Evolutionary conservation across 2,797 vertebrate genomes (phyloP).

Genomic region (Semaprochilodus insignis): DNA sequence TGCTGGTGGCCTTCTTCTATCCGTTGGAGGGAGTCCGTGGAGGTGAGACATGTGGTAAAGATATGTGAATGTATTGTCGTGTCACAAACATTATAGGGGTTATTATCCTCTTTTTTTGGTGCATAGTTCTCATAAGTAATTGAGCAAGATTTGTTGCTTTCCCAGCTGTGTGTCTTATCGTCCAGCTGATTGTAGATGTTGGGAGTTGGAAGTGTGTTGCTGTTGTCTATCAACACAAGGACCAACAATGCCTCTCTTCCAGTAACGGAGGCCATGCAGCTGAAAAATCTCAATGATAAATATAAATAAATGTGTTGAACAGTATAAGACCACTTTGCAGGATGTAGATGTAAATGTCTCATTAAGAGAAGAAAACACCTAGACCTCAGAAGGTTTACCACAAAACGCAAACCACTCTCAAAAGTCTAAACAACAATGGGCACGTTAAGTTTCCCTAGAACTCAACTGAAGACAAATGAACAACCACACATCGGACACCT

Average conservation of each 20-base stretch:
- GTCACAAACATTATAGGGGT: background rate
- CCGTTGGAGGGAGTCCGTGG: conserved; percentile 90
- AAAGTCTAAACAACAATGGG: background rate
- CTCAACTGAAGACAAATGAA: too few relatives aligned
- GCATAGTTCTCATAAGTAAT: background rate
- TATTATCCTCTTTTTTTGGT: too few relatives aligned
- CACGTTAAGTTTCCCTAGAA: too few relatives aligned
- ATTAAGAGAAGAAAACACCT: background rate
- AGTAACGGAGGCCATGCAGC: background rate
- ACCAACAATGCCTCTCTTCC: background rate
- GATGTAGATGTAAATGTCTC: background rate
- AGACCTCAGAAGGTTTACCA: background rate
- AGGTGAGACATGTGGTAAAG: conserved; percentile 79
- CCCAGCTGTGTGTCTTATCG: background rate
- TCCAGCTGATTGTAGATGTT: background rate
- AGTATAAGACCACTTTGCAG: background rate
- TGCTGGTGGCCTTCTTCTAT: conserved; percentile 98
- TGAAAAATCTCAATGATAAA: background rate
- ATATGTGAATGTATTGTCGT: background rate
- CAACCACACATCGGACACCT: too few relatives aligned
- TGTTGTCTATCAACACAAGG: background rate
- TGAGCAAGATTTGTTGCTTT: background rate
- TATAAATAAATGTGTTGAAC: background rate
- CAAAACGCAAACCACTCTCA: background rate
- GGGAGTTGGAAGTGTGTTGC: background rate